These are phyloP conservation scores for Sipha maydis DNA, from an alignment of 2,888 invertebrate genomes.

Conservation along the genomic window DNA sequence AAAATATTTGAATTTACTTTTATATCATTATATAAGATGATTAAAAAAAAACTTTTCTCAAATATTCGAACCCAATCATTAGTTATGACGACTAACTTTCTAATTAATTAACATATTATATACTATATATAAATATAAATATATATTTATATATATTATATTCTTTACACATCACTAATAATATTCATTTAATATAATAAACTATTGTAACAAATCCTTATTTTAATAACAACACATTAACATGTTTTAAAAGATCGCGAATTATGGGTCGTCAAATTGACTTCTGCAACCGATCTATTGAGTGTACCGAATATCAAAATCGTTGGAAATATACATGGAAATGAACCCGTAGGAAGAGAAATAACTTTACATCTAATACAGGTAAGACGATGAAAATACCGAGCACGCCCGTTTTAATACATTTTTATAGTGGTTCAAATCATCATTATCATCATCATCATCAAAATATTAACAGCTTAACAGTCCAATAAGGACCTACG, in stretches of 20 bases:
- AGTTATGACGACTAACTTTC: too few relatives aligned
- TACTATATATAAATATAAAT: not conserved
- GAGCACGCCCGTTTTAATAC: too few relatives aligned
- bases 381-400: conserved; percentile 65
- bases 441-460: too few relatives aligned
- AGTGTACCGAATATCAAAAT: conserved; percentile 77
- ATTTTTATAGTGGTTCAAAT: too few relatives aligned
- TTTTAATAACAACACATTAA: not conserved
- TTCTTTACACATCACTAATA: not conserved
- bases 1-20: too few relatives aligned
- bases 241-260: conserved; percentile 68
- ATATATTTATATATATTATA: not conserved
- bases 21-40: too few relatives aligned
- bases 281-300: conserved; percentile 67
- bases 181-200: not conserved
- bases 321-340: conserved; percentile 80
- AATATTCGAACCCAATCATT: too few relatives aligned
- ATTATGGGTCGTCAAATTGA: conserved; percentile 73
- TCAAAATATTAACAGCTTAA: too few relatives aligned
- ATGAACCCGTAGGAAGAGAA: conserved; percentile 77
- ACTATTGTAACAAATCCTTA: not conserved
- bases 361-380: conserved; percentile 72
- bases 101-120: too few relatives aligned
- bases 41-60: too few relatives aligned
- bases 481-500: too few relatives aligned